phyloP scores from a whole-genome alignment of 2,113 vertebrate genomes.

The Eira barbara region DNA sequence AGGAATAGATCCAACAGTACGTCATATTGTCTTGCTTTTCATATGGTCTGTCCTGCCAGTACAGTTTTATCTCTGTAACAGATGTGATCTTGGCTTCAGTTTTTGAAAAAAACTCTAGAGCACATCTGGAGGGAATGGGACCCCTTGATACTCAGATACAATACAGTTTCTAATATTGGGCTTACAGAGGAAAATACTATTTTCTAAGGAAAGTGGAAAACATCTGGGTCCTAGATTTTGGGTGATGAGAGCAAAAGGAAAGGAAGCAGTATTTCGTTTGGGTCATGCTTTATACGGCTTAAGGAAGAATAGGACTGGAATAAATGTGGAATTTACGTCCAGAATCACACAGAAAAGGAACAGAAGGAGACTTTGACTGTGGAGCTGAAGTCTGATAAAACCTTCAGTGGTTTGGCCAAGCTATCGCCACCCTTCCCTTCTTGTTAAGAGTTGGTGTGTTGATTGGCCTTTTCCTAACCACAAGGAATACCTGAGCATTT shows the following conservation, averaged over 20 bases:
- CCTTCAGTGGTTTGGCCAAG: background rate
- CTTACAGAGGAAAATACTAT: background rate
- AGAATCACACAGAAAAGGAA: background rate
- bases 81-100: background rate
- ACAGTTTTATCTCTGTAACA: background rate
- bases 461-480: background rate
- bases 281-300: too few species aligned
- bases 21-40: background rate
- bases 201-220: background rate
- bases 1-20: background rate
- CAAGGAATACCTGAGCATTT: background rate
- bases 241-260: background rate
- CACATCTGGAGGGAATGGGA: background rate
- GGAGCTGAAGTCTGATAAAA: background rate
- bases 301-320: background rate
- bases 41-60: background rate
- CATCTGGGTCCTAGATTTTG: background rate
- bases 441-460: background rate
- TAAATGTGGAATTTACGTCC: background rate
- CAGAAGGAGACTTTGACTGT: background rate
- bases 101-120: background rate
- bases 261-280: background rate
- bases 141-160: background rate
- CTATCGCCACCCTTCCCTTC: background rate
- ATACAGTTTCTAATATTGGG: background rate